Evolutionary conservation across 2,888 invertebrate species (phyloP).

Genomic region (Hyalella azteca): DNA sequence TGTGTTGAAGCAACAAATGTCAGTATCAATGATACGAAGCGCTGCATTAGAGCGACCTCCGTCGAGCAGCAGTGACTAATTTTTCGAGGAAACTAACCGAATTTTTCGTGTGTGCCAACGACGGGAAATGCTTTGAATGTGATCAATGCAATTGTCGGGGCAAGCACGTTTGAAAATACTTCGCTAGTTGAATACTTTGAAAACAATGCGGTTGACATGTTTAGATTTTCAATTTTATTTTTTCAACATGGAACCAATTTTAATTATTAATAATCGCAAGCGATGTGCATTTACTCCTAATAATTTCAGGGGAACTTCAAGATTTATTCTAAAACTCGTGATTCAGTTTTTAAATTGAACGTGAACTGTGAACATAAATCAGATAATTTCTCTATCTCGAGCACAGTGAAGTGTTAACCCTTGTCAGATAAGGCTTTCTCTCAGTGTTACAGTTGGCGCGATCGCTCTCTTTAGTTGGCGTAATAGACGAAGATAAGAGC

Average conservation of each 20-base stretch:
- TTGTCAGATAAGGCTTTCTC: slow-evolving; percentile 15
- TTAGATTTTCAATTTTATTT: too few species aligned
- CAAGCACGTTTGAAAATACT: too few species aligned
- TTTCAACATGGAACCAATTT: too few species aligned
- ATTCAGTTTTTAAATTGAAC: neutral
- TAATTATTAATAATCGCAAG: too few species aligned
- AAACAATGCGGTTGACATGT: too few species aligned
- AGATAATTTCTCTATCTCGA: neutral
- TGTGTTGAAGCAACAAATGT: neutral
- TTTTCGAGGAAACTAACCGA: too few species aligned
- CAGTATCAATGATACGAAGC: neutral
- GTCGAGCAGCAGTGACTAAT: too few species aligned
- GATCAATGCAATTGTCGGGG: too few species aligned
- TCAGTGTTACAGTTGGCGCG: neutral
- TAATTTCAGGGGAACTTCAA: neutral
- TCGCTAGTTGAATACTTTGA: too few species aligned
- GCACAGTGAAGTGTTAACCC: neutral
- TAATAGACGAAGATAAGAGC: slow-evolving; percentile 21
- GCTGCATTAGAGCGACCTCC: too few species aligned
- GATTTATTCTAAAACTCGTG: neutral
- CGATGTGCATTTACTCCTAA: neutral
- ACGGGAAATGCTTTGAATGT: too few species aligned
- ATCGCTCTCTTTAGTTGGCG: slow-evolving; percentile 24
- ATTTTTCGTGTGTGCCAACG: too few species aligned
- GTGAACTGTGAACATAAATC: neutral